A percentile compares a stretch with the other conserved stretches of the same genome.
Evolutionary conservation across 1,140 invertebrate species (phyloP).

Genomic region (Anagrus nilaparvatae): DNA sequence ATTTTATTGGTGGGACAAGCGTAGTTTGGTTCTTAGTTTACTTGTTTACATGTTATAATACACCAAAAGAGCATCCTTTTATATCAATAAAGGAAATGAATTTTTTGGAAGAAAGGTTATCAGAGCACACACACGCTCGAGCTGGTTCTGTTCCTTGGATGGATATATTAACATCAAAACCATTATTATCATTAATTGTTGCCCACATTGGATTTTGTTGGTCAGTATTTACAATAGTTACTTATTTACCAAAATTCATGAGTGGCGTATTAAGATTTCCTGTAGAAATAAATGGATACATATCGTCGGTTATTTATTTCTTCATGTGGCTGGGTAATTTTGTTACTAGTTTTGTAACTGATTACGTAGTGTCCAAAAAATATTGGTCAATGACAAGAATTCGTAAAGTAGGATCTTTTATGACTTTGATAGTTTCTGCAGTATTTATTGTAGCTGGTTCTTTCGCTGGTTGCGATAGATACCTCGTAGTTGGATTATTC

Average conservation of each 20-base stretch:
- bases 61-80: constrained; percentile 72
- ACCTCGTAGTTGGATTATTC: no score
- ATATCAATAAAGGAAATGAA: constrained; percentile 74
- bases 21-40: constrained; percentile 63
- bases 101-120: no score
- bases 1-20: constrained; percentile 67
- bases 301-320: constrained; percentile 58
- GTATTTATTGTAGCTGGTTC: no score
- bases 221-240: constrained; percentile 89
- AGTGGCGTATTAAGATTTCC: constrained; percentile 75
- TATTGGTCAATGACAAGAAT: no score
- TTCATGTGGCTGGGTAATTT: no score
- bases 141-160: constrained; percentile 57
- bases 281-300: constrained; percentile 57
- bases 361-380: no score
- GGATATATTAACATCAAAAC: constrained; percentile 62
- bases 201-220: constrained; percentile 80
- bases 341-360: no score
- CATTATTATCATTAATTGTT: constrained; percentile 60
- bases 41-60: constrained; percentile 59
- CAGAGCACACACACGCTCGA: no score
- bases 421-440: no score
- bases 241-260: constrained; percentile 86
- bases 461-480: no score
- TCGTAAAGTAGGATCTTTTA: no score